Base-by-base conservation (phyloP, 2,113 vertebrate genomes). In the Rallus limicola region DNA sequence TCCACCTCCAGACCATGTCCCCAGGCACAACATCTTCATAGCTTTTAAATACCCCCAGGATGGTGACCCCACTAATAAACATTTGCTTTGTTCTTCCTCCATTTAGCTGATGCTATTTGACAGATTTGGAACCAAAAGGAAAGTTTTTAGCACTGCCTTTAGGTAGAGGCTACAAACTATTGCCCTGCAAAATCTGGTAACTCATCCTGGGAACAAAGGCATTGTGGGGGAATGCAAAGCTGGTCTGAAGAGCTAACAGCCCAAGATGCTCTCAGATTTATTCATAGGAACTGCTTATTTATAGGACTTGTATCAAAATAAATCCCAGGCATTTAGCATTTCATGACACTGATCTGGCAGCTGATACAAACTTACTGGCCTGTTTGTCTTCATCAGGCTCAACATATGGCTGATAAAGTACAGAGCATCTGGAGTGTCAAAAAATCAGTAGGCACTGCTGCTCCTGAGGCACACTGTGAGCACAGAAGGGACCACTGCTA, bases 401-500 rank as follows among this genome's bases (percentile, higher is more conserved):
- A 75, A 3, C 42, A 14, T 26, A 33, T 0, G 1, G 84, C 56
- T 53, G 64, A 34, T 2, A 28, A 4, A 89, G 72, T 0, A 31
- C 56, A 29, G 62, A 95, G 55, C 93, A 87, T 24, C 74, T 78
- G 90, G 28, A 91, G 46, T 0, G 7, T 1, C 42, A 31, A 26
- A 46, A 64, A 40, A 20, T 2, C 79, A 87, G 80, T 2, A 70
- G 74, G 89, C 21, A 26, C n/a, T n/a, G 83, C 72, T 58, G 80
- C 59, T 72, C 67, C 80, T 24, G 33, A 65, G 91, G 86, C 75
- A 20, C 46, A 2, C 42, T 4, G 5, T 1, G 33, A 1, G 64
- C 69, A 38, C 62, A 1, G 1, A 0, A 16, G n/a, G 55, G 80
- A 56, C 1, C 59, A 16, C 68, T 0, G 13, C 71, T 40, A 3